Percentiles rank a stretch among this genome's conserved stretches.
Conservation (phyloP, 1,140 invertebrate species). For the Armadillidium nasatum region DNA sequence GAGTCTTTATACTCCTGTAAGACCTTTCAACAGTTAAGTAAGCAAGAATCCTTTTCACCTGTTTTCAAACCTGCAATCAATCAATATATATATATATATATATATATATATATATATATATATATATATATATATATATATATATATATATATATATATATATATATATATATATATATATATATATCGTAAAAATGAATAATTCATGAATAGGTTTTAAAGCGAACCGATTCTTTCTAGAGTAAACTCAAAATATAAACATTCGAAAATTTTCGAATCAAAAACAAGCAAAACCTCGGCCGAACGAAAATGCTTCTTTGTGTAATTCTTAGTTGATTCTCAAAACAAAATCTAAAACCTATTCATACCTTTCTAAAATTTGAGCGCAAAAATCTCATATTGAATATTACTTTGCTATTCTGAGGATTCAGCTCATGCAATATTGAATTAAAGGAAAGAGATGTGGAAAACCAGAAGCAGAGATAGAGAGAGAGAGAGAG, state of each 20-base stretch:
- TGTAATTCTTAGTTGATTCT: conserved; percentile 4
- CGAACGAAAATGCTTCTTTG: not conserved
- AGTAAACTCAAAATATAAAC: not conserved
- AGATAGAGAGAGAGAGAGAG: no score
- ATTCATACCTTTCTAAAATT: not conserved
- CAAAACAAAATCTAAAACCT: conserved; percentile 1
- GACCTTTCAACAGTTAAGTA: no score
- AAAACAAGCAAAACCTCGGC: not conserved
- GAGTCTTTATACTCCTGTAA: no score
- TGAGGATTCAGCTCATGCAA: not conserved
- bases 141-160: conserved; percentile 29
- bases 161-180: conserved; percentile 27
- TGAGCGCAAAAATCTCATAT: not conserved
- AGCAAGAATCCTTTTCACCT: no score
- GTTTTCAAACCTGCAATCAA: no score
- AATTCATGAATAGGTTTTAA: conserved; percentile 26
- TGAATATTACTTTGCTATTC: conserved; percentile 1
- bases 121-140: conserved; percentile 29
- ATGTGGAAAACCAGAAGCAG: no score
- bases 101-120: conserved; percentile 27
- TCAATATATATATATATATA: conserved; percentile 22
- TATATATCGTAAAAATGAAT: no score
- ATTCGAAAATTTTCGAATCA: not conserved
- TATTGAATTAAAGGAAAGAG: not conserved
- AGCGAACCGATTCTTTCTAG: not conserved